Evolutionary conservation across 1,140 invertebrate species (phyloP).

Genomic region (Drosophila micromelanica): DNA sequence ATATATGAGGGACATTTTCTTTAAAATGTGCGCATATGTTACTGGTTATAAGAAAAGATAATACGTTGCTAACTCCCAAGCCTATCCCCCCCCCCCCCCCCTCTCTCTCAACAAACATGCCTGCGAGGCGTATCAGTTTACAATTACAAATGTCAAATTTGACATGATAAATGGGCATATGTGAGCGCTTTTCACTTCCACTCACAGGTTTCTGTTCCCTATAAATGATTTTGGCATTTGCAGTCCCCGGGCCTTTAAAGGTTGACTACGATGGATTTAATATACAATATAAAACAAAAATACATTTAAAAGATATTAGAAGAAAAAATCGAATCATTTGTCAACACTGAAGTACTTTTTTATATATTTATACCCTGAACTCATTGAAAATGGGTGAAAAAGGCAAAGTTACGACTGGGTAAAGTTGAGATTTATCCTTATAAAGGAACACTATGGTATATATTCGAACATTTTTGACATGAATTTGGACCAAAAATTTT

Average conservation of each 20-base stretch:
- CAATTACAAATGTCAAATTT: conserved; percentile 81
- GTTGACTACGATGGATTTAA: conserved; percentile 49
- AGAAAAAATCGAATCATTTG: too few relatives aligned
- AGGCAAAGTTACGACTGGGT: too few relatives aligned
- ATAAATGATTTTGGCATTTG: conserved; percentile 53
- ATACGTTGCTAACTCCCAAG: conserved; percentile 1
- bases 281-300: neutral
- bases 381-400: too few relatives aligned
- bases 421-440: too few relatives aligned
- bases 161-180: conserved; percentile 82
- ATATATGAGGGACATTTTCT: conserved; percentile 12
- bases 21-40: conserved; percentile 76
- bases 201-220: conserved; percentile 30
- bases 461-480: too few relatives aligned
- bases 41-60: conserved; percentile 40
- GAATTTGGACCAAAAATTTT: too few relatives aligned
- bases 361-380: too few relatives aligned
- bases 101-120: conserved; percentile 10
- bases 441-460: too few relatives aligned
- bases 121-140: conserved; percentile 76
- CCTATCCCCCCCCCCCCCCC: too few relatives aligned
- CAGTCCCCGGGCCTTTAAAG: conserved; percentile 46
- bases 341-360: too few relatives aligned
- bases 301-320: conserved; percentile 1
- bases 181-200: conserved; percentile 53